These are phyloP conservation scores for Sebastes flavidus DNA, from an alignment of 2,797 vertebrate genomes.

Conservation along the genomic window DNA sequence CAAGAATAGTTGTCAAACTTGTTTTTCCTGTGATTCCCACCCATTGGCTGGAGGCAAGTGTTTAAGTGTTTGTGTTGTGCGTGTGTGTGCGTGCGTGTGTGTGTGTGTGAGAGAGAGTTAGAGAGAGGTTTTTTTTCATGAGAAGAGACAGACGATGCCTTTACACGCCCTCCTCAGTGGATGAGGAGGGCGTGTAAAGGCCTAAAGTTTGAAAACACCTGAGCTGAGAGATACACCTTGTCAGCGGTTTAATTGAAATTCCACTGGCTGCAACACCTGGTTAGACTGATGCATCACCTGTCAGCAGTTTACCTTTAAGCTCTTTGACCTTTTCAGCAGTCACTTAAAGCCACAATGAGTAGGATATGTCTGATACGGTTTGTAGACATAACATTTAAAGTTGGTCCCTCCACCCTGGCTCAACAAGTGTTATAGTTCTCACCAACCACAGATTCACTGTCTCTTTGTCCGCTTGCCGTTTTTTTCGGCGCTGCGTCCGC, in stretches of 20 bases:
- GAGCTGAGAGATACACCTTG: neutral
- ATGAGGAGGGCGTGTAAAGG: neutral
- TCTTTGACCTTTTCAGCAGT: neutral
- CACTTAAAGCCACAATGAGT: neutral
- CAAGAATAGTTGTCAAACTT: slow-evolving; percentile 35
- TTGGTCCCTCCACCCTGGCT: neutral
- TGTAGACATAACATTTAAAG: neutral
- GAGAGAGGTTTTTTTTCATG: neutral
- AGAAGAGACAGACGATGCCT: neutral
- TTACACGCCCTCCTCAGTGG: neutral
- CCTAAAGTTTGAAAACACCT: neutral
- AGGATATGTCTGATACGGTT: neutral
- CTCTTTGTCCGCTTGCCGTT: neutral
- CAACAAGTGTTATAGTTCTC: neutral
- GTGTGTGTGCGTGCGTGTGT: neutral
- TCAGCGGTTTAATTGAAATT: neutral
- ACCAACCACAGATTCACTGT: neutral
- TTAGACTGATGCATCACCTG: neutral
- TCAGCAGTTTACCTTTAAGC: slow-evolving; percentile 25
- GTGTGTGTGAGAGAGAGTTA: neutral
- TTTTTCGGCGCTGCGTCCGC: neutral
- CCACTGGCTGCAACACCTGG: neutral
- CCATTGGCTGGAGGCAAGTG: slow-evolving; percentile 40
- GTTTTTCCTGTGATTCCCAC: slow-evolving; percentile 65
- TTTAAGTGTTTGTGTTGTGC: neutral